These are phyloP conservation scores for Bombus cullumanus DNA, from an alignment of 1,140 invertebrate species.

Conservation along the genomic window DNA sequence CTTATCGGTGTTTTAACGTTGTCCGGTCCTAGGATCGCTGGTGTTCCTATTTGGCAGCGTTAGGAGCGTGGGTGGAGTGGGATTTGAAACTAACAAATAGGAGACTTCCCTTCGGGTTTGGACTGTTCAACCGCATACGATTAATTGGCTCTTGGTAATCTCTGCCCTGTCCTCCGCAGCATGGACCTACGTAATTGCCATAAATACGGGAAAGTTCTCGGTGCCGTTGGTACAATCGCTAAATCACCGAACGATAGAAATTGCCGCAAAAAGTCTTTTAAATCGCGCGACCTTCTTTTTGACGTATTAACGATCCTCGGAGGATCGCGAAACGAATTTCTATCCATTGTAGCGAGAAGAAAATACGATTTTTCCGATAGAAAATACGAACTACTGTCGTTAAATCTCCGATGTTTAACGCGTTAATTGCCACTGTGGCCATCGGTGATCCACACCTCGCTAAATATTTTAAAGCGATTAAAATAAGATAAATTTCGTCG, in stretches of 20 bases:
- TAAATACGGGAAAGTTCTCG: slow-evolving; percentile 39
- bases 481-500: too few species aligned
- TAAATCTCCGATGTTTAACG: slow-evolving; percentile 40
- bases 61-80: background rate
- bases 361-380: too few species aligned
- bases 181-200: background rate
- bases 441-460: too few species aligned
- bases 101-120: slow-evolving; percentile 24
- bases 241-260: background rate
- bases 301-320: background rate
- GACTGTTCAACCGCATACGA: slow-evolving; percentile 31
- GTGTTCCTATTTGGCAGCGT: background rate
- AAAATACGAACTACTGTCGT: background rate
- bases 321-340: slow-evolving; percentile 10
- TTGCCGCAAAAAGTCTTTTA: background rate
- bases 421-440: background rate
- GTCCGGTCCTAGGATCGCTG: background rate
- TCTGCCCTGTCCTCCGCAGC: slow-evolving; percentile 34
- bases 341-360: background rate
- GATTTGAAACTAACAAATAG: background rate
- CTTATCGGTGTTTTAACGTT: background rate
- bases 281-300: background rate
- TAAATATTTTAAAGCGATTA: too few species aligned
- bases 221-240: background rate
- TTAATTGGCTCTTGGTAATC: slow-evolving; percentile 46